phyloP scores from a whole-genome alignment of 2,888 invertebrate species.

The Nasonia oneida region DNA sequence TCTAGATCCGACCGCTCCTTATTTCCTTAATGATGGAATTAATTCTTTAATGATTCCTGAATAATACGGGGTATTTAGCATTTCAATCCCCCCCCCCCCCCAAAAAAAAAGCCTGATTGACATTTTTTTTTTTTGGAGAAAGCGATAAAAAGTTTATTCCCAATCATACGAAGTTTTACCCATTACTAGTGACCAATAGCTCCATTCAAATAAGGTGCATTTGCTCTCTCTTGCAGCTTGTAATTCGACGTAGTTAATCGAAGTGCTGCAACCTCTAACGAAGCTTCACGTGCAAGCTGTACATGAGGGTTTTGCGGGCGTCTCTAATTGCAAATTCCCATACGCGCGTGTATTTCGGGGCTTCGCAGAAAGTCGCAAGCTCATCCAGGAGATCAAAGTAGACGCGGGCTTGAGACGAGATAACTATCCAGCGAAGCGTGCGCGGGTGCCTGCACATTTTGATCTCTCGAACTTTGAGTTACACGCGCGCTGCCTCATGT shows the following conservation, averaged over 20 bases:
- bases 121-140: too few relatives aligned
- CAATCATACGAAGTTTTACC: not conserved
- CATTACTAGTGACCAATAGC: not conserved
- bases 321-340: not conserved
- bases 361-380: not conserved
- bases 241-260: constrained; percentile 19
- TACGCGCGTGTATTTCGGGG: too few relatives aligned
- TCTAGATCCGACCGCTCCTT: too few relatives aligned
- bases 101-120: too few relatives aligned
- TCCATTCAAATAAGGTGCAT: constrained; percentile 1
- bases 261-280: not conserved
- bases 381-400: not conserved
- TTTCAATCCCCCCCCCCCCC: too few relatives aligned
- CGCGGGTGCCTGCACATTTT: not conserved
- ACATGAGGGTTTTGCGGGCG: not conserved
- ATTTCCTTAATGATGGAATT: too few relatives aligned
- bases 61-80: too few relatives aligned
- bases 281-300: not conserved
- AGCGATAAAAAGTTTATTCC: not conserved
- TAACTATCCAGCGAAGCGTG: not conserved
- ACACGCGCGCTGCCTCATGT: not conserved
- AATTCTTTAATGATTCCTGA: too few relatives aligned
- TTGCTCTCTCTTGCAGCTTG: not conserved
- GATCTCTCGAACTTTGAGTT: not conserved
- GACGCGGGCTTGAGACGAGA: not conserved